phyloP scores from a whole-genome alignment of 2,888 invertebrate species.

The Tenthredo distinguenda region DNA sequence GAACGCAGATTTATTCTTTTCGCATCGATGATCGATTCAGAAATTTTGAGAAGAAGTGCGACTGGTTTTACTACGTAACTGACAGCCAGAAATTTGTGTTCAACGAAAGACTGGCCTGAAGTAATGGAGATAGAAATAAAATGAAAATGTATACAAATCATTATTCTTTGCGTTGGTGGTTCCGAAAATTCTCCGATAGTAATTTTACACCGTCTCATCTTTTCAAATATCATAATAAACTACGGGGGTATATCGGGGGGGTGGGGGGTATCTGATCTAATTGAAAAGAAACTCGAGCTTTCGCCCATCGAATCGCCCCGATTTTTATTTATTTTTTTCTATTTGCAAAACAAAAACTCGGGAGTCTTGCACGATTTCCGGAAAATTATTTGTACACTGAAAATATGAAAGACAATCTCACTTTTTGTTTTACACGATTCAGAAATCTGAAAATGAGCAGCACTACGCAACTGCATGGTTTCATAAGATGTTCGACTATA shows the following conservation, averaged over 20 bases:
- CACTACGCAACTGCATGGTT: not conserved
- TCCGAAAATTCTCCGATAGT: slow-evolving; percentile 31
- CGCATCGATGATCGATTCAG: not conserved
- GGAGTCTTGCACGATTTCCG: not conserved
- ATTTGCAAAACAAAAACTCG: not conserved
- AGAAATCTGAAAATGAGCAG: not conserved
- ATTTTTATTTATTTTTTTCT: not conserved
- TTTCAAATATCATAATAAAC: slow-evolving; percentile 29
- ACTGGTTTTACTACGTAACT: not conserved
- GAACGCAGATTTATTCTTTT: not conserved
- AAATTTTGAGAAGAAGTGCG: not conserved
- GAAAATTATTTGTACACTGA: not conserved
- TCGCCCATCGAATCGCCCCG: not conserved
- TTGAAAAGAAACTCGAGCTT: not conserved
- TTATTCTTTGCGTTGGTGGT: slow-evolving; percentile 43
- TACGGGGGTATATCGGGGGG: not conserved
- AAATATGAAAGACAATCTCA: not conserved
- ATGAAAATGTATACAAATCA: slow-evolving; percentile 26
- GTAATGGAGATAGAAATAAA: slow-evolving; percentile 37
- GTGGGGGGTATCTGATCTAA: not conserved
- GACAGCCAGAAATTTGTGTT: not conserved
- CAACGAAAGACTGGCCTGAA: not conserved
- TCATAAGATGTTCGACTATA: not conserved
- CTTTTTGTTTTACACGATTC: not conserved
- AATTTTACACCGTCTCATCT: slow-evolving; percentile 5